phyloP scores from a whole-genome alignment of 2,113 vertebrate genomes.

The Peromyscus californicus region DNA sequence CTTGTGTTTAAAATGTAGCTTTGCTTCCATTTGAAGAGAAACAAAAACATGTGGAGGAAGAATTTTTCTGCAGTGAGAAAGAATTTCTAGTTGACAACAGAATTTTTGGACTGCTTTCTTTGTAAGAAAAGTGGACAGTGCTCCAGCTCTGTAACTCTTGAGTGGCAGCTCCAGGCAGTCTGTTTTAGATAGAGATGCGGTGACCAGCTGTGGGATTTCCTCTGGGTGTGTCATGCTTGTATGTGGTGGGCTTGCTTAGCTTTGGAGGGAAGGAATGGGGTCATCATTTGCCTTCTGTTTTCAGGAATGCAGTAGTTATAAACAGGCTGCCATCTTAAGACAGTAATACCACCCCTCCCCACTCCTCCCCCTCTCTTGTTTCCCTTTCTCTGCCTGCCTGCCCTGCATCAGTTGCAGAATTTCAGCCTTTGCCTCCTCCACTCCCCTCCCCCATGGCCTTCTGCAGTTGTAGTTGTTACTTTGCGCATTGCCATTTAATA shows the following conservation, averaged over 20 bases:
- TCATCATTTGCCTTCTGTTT: constrained; percentile 61
- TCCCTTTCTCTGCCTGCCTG: constrained; percentile 5
- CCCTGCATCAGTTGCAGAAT: constrained; percentile 81
- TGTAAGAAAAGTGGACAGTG: constrained; percentile 69
- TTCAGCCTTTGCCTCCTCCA: constrained; percentile 63
- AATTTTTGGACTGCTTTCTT: constrained; percentile 67
- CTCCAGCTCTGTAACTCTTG: constrained; percentile 62
- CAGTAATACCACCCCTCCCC: constrained; percentile 24
- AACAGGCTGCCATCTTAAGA: constrained; percentile 80
- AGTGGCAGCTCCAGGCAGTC: constrained; percentile 72
- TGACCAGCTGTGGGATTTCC: constrained; percentile 33
- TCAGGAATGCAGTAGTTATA: constrained; percentile 77
- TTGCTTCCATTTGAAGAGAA: constrained; percentile 64
- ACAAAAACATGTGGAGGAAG: constrained; percentile 60
- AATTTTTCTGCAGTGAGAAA: constrained; percentile 65
- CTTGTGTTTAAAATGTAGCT: constrained; percentile 57
- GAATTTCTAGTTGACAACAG: constrained; percentile 55
- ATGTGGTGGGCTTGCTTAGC: constrained; percentile 41
- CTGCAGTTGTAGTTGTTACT: constrained; percentile 77
- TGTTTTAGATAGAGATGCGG: constrained; percentile 52
- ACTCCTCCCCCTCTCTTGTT: background rate
- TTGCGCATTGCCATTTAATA: constrained; percentile 78
- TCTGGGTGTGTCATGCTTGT: constrained; percentile 19
- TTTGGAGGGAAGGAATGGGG: constrained; percentile 36
- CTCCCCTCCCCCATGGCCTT: constrained; percentile 75